Base-by-base conservation (phyloP, 2,888 invertebrate genomes). In the Lasioglossum lativentre region DNA sequence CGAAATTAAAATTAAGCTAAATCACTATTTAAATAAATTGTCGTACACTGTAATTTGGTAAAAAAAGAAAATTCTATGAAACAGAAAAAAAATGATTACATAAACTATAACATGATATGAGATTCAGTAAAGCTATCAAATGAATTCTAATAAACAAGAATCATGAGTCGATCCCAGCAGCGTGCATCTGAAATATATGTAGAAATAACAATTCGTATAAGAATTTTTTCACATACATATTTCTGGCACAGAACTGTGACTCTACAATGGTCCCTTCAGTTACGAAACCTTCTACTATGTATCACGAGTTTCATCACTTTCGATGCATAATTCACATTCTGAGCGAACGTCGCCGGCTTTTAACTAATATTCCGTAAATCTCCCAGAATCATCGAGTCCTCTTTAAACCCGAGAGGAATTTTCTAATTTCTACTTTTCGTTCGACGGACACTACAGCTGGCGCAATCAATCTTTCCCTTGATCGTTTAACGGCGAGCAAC, bases 331-430 rank as follows among this genome's bases (percentile, higher is more conserved):
- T 63, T 30, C 63, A 63, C 14, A 63, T 63, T 63, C 63, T 63
- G 63, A 63, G 3, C 30, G 30, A 63, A 63, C 30, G 30, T 27
- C 63, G 30, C 4, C 63, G 30, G 27, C 63, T 16, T 30, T 63
- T 16, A 27, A 63, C 63, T 30, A 63, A 16, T 63, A 63, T 30
- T 63, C 63, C 63, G 30, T 63, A 63, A 63, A 63, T 63, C 63
- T 63, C 30, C 63, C 16, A 16, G 63, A 63, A 63, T 63, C 63
- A 63, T 63, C 63, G 30, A 63, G 63, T 63, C 63, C 30, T 63
- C 59, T 56, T 56, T 30, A 59, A 59, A 27, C 59, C 59, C 63
- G 63, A 63, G 16, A 63, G 63, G 63, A 63, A 63, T 63, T 63
- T 63, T 63, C 63, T 30, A 63, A 63, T 63, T 63, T 63, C 63